A percentile compares a stretch with the other conserved stretches of the same genome.
phyloP scores from a whole-genome alignment of 2,113 vertebrate genomes.

The Scophthalmus maximus region DNA sequence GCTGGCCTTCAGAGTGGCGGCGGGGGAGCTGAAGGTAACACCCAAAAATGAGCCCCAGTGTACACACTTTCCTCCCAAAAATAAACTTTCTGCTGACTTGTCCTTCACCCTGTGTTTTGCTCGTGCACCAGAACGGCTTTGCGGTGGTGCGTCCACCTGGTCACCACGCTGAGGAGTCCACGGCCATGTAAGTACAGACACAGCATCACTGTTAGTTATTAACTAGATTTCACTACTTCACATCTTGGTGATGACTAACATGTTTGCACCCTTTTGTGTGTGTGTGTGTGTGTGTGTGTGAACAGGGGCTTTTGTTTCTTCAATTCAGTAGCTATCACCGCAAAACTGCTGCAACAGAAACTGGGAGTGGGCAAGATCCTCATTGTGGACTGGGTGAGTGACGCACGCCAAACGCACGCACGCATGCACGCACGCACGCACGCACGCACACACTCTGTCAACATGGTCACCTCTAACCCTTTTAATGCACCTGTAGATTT shows the following conservation, averaged over 20 bases:
- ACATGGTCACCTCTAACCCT: too few species aligned
- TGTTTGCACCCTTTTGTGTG: slow-evolving; percentile 12
- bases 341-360: slow-evolving; percentile 77
- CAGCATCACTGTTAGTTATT: background rate
- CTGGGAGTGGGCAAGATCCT: slow-evolving; percentile 78
- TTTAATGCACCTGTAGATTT: too few species aligned
- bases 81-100: rapidly evolving
- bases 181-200: slow-evolving; percentile 71
- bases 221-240: too few species aligned
- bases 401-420: background rate
- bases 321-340: slow-evolving; percentile 78
- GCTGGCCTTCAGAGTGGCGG: slow-evolving; percentile 75
- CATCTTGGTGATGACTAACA: background rate
- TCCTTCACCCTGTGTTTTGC: background rate
- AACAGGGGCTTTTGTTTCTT: slow-evolving; percentile 79
- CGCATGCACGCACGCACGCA: slow-evolving; percentile 3
- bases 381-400: slow-evolving; percentile 75
- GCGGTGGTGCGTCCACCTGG: slow-evolving; percentile 76
- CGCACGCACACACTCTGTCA: slow-evolving; percentile 6
- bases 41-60: rapidly evolving
- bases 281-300: slow-evolving; percentile 34
- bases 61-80: background rate
- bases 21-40: slow-evolving; percentile 76
- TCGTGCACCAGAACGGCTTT: slow-evolving; percentile 66
- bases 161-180: slow-evolving; percentile 78